A percentile compares a stretch with the other conserved stretches of the same genome.
Evolutionary conservation across 2,888 invertebrate species (phyloP).

Genomic region (Liposcelis brunnea): DNA sequence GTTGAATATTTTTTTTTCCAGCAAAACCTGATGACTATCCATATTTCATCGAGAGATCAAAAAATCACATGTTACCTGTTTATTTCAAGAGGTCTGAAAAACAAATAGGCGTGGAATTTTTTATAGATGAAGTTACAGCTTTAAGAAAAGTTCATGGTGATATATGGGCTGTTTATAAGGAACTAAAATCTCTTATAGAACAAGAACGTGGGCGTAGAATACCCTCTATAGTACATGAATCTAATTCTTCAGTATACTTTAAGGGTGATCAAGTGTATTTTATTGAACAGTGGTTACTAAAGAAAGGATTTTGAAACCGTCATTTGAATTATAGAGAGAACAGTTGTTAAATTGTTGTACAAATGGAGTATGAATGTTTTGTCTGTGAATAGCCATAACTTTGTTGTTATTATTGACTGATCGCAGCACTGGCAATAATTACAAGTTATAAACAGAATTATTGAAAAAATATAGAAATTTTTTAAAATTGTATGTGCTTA

Average conservation of each 20-base stretch:
- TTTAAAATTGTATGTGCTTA: too few species aligned
- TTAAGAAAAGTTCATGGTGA: slow-evolving; percentile 65
- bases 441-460: too few species aligned
- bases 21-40: slow-evolving; percentile 29
- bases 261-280: slow-evolving; percentile 58
- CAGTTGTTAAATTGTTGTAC: too few species aligned
- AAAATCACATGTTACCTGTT: slow-evolving; percentile 69
- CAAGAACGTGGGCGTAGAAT: slow-evolving; percentile 31
- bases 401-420: too few species aligned
- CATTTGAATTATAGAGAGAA: slow-evolving; percentile 8
- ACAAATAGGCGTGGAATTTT: too few species aligned
- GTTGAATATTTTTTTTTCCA: slow-evolving; percentile 9
- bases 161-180: slow-evolving; percentile 60
- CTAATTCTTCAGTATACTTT: slow-evolving; percentile 46
- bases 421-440: too few species aligned
- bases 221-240: slow-evolving; percentile 57
- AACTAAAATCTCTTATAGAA: slow-evolving; percentile 44
- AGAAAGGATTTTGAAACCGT: slow-evolving; percentile 50
- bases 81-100: too few species aligned
- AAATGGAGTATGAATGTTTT: too few species aligned
- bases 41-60: slow-evolving; percentile 57
- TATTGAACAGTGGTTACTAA: slow-evolving; percentile 46
- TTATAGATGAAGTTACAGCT: slow-evolving; percentile 45
- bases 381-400: too few species aligned
- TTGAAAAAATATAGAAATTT: too few species aligned